These are phyloP conservation scores for Aulostomus chinensis DNA, from an alignment of 2,797 vertebrate genomes.

Conservation along the genomic window DNA sequence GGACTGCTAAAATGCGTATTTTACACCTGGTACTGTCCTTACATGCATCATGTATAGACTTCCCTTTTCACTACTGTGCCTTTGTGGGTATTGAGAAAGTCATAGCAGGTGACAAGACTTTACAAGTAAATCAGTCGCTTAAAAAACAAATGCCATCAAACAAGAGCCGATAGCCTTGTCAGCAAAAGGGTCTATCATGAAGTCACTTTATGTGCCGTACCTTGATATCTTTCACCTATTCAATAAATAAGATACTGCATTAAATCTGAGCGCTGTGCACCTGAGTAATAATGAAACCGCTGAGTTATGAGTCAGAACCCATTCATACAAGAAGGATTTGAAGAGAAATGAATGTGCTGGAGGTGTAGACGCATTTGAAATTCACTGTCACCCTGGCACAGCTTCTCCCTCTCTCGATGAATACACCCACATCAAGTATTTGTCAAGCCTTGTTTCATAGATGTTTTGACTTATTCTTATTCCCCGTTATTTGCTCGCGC, in stretches of 20 bases:
- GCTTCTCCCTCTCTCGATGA: neutral
- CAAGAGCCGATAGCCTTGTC: slow-evolving; percentile 63
- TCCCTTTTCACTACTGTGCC: no score
- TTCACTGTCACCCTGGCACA: slow-evolving; percentile 37
- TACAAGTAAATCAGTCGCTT: slow-evolving; percentile 73
- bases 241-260: slow-evolving; percentile 70
- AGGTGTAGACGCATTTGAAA: slow-evolving; percentile 53
- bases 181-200: slow-evolving; percentile 63
- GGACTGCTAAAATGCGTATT: no score
- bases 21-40: no score
- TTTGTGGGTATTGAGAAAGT: slow-evolving; percentile 10
- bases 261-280: slow-evolving; percentile 63
- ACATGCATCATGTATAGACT: neutral
- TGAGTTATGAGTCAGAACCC: slow-evolving; percentile 64
- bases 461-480: slow-evolving; percentile 44
- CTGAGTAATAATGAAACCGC: slow-evolving; percentile 56
- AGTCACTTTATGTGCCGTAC: slow-evolving; percentile 51
- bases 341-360: slow-evolving; percentile 44
- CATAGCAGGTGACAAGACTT: slow-evolving; percentile 4
- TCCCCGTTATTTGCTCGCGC: slow-evolving; percentile 52
- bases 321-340: slow-evolving; percentile 30
- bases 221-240: slow-evolving; percentile 54
- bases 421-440: slow-evolving; percentile 41
- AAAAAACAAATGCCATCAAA: slow-evolving; percentile 68
- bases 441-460: slow-evolving; percentile 52